Conservation (phyloP, 2,797 vertebrate species). For the Halcyon chelicuti region DNA sequence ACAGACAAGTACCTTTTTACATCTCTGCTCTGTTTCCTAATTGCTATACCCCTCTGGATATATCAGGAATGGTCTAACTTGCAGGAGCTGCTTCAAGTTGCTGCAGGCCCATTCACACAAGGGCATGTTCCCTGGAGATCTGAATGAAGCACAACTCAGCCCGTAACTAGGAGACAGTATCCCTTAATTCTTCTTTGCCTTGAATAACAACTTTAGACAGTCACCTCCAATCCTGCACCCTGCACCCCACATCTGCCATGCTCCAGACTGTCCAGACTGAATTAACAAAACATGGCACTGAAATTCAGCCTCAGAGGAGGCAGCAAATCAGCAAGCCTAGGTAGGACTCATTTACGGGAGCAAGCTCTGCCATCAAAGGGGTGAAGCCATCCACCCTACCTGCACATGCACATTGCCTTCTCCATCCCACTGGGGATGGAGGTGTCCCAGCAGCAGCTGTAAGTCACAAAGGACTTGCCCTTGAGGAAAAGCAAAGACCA, state of each 20-base stretch:
- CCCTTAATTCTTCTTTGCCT: background rate
- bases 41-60: background rate
- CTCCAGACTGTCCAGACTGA: rapidly evolving
- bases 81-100: rapidly evolving
- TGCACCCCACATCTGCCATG: background rate
- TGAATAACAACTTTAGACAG: background rate
- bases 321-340: background rate
- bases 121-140: background rate
- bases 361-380: background rate
- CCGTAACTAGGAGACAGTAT: rapidly evolving
- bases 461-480: background rate
- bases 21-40: background rate
- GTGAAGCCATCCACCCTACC: background rate
- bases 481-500: background rate
- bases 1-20: background rate
- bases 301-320: background rate
- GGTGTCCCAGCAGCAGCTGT: background rate
- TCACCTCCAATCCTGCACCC: background rate
- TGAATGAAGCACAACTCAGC: background rate
- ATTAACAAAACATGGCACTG: background rate
- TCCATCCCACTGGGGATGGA: background rate
- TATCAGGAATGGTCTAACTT: background rate
- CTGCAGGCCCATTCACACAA: background rate
- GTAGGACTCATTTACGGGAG: background rate
- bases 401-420: background rate